phyloP scores from a whole-genome alignment of 2,888 invertebrate genomes.

The Habrosyne pyritoides region DNA sequence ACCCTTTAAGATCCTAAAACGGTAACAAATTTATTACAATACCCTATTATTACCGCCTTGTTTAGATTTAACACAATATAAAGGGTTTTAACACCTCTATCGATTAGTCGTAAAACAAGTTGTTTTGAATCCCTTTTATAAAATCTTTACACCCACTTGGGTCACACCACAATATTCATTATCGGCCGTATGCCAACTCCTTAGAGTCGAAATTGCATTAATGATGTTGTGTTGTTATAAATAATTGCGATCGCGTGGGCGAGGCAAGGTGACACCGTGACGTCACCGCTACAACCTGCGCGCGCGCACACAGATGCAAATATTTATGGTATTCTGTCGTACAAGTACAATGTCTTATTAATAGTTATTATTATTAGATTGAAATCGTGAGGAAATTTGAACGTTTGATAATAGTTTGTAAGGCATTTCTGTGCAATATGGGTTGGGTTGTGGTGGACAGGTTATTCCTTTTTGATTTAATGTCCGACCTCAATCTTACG shows the following conservation, averaged over 20 bases:
- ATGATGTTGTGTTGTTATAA: conserved; percentile 26
- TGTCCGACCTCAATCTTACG: too few relatives aligned
- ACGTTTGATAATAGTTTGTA: neutral
- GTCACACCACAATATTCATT: neutral
- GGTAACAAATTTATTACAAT: neutral
- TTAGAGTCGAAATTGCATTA: neutral
- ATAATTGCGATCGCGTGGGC: conserved; percentile 40
- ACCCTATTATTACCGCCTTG: neutral
- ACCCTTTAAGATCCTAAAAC: neutral
- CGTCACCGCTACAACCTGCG: conserved; percentile 46
- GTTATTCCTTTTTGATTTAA: neutral
- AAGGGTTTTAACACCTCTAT: neutral
- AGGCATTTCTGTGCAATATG: neutral
- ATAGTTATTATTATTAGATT: neutral
- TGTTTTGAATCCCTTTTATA: neutral
- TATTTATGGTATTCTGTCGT: neutral
- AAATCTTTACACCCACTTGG: neutral
- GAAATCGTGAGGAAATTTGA: neutral
- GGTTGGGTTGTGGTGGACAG: neutral
- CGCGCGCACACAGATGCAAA: conserved; percentile 17
- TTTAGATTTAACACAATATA: neutral
- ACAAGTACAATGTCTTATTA: neutral
- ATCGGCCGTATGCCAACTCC: neutral
- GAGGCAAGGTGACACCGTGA: conserved; percentile 59
- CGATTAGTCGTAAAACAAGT: neutral